Conservation (phyloP, 1,140 invertebrate species). For the Periplaneta americana region DNA sequence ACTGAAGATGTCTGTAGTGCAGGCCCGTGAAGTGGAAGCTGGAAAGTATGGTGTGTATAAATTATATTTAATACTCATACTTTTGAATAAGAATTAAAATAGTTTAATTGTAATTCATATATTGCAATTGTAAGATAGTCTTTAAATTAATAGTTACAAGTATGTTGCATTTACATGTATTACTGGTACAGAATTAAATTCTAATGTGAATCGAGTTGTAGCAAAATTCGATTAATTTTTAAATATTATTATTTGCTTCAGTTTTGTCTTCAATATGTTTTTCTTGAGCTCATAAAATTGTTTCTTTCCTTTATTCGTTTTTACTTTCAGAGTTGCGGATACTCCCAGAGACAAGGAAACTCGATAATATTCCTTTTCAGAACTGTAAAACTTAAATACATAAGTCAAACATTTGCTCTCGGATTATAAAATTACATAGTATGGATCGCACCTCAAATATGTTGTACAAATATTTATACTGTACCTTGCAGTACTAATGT, state of each 20-base stretch:
- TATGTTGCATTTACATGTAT: background rate
- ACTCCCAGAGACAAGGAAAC: conserved; percentile 42
- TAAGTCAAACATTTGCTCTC: background rate
- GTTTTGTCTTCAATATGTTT: too few species aligned
- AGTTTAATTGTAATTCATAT: background rate
- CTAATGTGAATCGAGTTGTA: background rate
- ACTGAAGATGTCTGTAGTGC: conserved; percentile 55
- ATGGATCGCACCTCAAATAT: background rate
- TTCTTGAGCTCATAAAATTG: too few species aligned
- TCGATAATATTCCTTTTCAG: conserved; percentile 48
- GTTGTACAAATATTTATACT: background rate
- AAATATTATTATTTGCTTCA: too few species aligned
- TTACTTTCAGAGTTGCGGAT: conserved; percentile 44
- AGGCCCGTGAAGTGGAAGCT: conserved; percentile 51
- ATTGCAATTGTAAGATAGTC: background rate
- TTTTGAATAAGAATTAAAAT: too few species aligned
- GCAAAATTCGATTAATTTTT: too few species aligned
- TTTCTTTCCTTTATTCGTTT: conserved; percentile 5
- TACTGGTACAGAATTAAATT: background rate
- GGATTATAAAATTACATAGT: background rate
- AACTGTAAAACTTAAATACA: conserved; percentile 26
- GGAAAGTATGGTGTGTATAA: conserved; percentile 52
- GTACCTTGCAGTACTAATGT: background rate
- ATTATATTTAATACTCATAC: too few species aligned
- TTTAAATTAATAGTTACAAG: background rate